These are phyloP conservation scores for Aporophyla nigra DNA, from an alignment of 2,888 invertebrate species.

Conservation along the genomic window DNA sequence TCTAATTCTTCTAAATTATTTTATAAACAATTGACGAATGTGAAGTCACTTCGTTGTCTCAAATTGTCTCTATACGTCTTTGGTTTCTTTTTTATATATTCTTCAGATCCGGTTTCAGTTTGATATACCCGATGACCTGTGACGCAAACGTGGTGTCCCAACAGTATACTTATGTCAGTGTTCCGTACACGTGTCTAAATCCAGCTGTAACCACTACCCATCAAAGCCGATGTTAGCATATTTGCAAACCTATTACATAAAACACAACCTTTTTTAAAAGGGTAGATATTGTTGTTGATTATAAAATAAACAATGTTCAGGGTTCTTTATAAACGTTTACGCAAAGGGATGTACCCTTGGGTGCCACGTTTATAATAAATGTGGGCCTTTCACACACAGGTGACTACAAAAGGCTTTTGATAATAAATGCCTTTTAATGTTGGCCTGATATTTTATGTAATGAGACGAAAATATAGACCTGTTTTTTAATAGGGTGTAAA, in stretches of 20 bases:
- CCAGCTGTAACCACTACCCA: not conserved
- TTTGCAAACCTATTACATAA: conserved; percentile 19
- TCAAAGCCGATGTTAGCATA: not conserved
- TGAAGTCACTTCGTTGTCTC: not conserved
- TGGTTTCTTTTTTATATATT: not conserved
- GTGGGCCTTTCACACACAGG: conserved; percentile 34
- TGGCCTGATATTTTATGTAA: conserved; percentile 31
- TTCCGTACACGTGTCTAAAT: not conserved
- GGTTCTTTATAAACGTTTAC: conserved; percentile 27
- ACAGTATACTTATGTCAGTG: too few relatives aligned
- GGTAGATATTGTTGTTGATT: conserved; percentile 41
- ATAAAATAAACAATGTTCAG: conserved; percentile 21
- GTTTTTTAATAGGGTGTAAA: not conserved
- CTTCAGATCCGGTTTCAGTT: too few relatives aligned
- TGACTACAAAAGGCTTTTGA: conserved; percentile 55
- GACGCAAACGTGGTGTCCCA: too few relatives aligned
- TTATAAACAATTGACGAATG: not conserved
- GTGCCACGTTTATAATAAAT: conserved; percentile 38
- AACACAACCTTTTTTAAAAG: conserved; percentile 16
- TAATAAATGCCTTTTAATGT: conserved; percentile 54
- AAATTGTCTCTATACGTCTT: not conserved
- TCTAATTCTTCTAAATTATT: not conserved
- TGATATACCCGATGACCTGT: too few relatives aligned
- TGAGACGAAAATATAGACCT: conserved; percentile 2
- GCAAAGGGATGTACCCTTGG: conserved; percentile 46